Evolutionary conservation across 1,140 invertebrate species (phyloP).

Genomic region (Micrasema minimum): DNA sequence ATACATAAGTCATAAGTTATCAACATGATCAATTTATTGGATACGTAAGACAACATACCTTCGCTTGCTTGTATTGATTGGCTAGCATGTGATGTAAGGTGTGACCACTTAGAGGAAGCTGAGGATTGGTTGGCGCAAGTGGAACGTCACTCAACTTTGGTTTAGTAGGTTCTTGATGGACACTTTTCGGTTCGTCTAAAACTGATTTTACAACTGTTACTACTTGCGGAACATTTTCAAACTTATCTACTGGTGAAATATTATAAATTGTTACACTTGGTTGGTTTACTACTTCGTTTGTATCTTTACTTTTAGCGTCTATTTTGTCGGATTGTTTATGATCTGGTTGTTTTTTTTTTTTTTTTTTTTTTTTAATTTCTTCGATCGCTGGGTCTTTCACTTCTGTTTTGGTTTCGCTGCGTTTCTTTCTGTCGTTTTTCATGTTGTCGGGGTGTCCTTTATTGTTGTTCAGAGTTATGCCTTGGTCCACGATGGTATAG

Average conservation of each 20-base stretch:
- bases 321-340: not conserved
- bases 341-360: not conserved
- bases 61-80: slow-evolving; percentile 6
- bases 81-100: slow-evolving; percentile 12
- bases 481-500: slow-evolving; percentile 12
- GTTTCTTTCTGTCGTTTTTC: not conserved
- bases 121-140: not conserved
- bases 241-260: too few species aligned
- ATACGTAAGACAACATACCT: slow-evolving; percentile 3
- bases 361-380: too few species aligned
- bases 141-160: not conserved
- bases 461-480: slow-evolving; percentile 28
- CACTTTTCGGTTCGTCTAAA: slow-evolving; percentile 37
- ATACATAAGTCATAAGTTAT: too few species aligned
- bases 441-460: not conserved
- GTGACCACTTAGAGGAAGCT: not conserved
- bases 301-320: not conserved
- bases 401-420: not conserved
- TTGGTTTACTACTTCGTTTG: too few species aligned
- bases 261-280: too few species aligned
- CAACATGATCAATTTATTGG: too few species aligned
- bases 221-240: slow-evolving; percentile 16
- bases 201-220: slow-evolving; percentile 43
- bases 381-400: not conserved
- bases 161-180: slow-evolving; percentile 1